Percentiles rank a stretch among this genome's conserved stretches.
Evolutionary conservation across 2,113 vertebrate genomes (phyloP).

Genomic region (Corythornis madagascariensis): DNA sequence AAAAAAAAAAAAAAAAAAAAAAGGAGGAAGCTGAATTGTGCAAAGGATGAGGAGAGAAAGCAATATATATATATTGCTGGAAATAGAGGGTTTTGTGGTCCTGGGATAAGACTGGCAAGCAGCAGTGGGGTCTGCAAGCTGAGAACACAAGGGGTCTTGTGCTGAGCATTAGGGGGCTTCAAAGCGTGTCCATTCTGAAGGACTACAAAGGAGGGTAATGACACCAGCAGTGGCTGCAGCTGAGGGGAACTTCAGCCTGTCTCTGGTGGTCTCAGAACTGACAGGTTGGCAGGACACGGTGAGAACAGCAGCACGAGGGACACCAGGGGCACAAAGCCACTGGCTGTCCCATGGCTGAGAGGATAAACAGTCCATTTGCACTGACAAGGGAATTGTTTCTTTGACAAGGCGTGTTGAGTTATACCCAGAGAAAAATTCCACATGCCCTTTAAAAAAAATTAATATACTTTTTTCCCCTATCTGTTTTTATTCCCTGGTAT

Average conservation of each 20-base stretch:
- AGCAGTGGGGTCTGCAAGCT: not conserved
- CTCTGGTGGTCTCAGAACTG: not conserved
- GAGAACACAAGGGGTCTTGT: not conserved
- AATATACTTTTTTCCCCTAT: not conserved
- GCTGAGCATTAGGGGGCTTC: not conserved
- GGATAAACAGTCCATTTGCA: not conserved
- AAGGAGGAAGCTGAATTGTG: not conserved
- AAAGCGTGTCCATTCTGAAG: not conserved
- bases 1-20: not conserved
- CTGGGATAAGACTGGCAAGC: not conserved
- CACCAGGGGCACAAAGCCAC: not conserved
- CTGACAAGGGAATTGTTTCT: not conserved
- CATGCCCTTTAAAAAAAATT: not conserved
- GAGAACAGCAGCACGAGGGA: not conserved
- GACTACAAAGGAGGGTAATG: not conserved
- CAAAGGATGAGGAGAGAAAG: not conserved
- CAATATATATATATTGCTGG: not conserved
- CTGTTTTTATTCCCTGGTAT: conserved; percentile 24
- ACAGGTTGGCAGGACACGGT: not conserved
- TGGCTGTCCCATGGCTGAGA: not conserved
- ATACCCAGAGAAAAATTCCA: not conserved
- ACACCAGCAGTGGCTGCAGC: not conserved
- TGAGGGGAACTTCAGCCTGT: not conserved
- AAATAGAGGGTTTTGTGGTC: not conserved
- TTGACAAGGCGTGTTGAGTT: not conserved